A percentile compares a stretch with the other conserved stretches of the same genome.
phyloP scores from a whole-genome alignment of 2,113 vertebrate species.

The Pygoscelis adeliae region DNA sequence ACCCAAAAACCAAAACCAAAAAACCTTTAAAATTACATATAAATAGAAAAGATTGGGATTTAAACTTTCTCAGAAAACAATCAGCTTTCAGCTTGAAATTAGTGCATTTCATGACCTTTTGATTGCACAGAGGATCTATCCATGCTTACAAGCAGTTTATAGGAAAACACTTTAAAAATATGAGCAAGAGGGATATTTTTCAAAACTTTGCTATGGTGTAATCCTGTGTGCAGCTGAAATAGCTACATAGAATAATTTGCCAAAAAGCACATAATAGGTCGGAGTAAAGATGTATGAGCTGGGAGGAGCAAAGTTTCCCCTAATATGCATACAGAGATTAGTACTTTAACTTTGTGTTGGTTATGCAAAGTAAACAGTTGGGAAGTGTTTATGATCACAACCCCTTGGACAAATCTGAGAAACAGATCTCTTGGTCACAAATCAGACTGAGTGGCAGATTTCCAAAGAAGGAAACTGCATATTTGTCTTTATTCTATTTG shows the following conservation, averaged over 20 bases:
- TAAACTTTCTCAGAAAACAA: neutral
- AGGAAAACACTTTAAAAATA: neutral
- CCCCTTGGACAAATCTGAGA: neutral
- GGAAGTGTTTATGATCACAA: neutral
- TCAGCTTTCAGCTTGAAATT: neutral
- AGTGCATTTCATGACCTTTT: neutral
- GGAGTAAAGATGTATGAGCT: neutral
- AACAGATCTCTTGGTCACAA: neutral
- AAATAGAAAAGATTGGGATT: neutral
- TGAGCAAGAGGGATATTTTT: neutral
- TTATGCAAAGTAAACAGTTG: neutral
- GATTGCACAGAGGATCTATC: neutral
- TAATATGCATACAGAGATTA: neutral
- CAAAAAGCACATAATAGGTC: neutral
- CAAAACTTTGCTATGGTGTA: neutral
- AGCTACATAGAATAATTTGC: neutral
- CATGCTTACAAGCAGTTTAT: neutral
- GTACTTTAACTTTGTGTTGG: neutral
- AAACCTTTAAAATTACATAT: neutral
- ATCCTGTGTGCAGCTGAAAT: neutral
- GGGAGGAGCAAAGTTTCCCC: neutral
- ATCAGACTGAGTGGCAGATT: neutral
- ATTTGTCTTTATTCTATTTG: neutral
- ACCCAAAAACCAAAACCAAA: neutral
- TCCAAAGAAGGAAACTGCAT: neutral